Base-by-base conservation (phyloP, 2,888 invertebrate genomes). In the Athripsodes cinereus region DNA sequence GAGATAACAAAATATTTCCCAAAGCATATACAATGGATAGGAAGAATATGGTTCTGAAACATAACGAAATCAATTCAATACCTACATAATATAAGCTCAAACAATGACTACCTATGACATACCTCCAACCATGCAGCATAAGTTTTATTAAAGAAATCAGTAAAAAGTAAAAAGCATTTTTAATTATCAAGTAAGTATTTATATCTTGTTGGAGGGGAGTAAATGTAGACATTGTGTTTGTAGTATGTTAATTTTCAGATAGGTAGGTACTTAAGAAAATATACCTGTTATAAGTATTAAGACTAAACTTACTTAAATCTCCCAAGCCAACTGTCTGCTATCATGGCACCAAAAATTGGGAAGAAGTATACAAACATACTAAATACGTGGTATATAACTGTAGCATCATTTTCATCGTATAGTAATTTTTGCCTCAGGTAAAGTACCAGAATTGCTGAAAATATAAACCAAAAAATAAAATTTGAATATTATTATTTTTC, bases 281-380 rank as follows among this genome's bases (percentile, higher is more conserved):
- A n/a, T n/a, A n/a, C n/a, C n/a, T n/a, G n/a, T n/a, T n/a, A n/a
- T n/a, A n/a, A n/a, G n/a, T n/a, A n/a, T n/a, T n/a, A n/a, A n/a
- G n/a, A n/a, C n/a, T n/a, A n/a, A n/a, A n/a, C 55, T 66, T 71
- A 79, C 81, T 79, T 87, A 75, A 90, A 98, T 76, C 94, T 90
- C 53, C 97, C 97, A 48, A 96, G 78, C 76, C 84, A 87, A 59
- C 94, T 92, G 73, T 98, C 98, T 0, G 98, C 95, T 40, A 98
- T 74, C 68, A 97, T 90, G 22, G 97, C 97, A 1, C 98, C 98
- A 26, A 95, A 67, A 1, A 96, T 66, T 0, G 96, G 95, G 64
- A 90, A 90, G 73, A 93, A 87, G 77, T 92, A 98, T 10, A 91
- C 92, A 66, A 96, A 78, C 86, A 92, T 90, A 1, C 87, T 85